Base-by-base conservation (phyloP, 2,888 invertebrate genomes). In the Drosophila stalkeri region DNA sequence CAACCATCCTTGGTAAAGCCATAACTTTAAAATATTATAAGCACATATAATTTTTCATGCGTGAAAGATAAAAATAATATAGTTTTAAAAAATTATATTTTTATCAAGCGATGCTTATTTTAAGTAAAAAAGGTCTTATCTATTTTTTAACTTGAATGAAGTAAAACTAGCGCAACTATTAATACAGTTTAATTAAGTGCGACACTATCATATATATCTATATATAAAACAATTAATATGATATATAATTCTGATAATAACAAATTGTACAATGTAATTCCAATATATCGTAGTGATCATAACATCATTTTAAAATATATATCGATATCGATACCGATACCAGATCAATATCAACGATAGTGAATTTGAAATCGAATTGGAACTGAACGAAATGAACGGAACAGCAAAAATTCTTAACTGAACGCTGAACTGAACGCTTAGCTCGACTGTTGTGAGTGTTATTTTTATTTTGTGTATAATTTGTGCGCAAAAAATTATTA, bases 381-480 rank as follows among this genome's bases (percentile, higher is more conserved):
- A 57, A 57, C 52, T 51, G 44, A 72, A 46, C 51, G 37, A 62
- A 71, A 71, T 70, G 70, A 70, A 33, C 70, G 33, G 43, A 59
- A 49, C 20, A 8, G 1, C 12, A 35, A 18, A 51, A 47, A 64
- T 54, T 64, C 62, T 57, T 33, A 67, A 65, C 64, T 61, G 52
- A 77, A 60, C 66, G 63, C 71, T 62, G 46, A 57, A 63, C 62
- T 54, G 43, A 76, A 63, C 71, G 65, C 69, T 62, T 52, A 55
- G 67, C 68, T 64, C 62, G 73, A 60, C 75, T 75, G 80, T 72
- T 74, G 69, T 44, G 4, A 44, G n/a, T 8, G 68, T 73, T 62
- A 63, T 61, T 71, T 62, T 70, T 74, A 44, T 72, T 57, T 73
- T 71, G 66, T 64, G 71, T 76, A 41, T 49, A 72, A 72, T 66